Conservation (phyloP, 2,888 invertebrate genomes). For the Tribolium freemani region DNA sequence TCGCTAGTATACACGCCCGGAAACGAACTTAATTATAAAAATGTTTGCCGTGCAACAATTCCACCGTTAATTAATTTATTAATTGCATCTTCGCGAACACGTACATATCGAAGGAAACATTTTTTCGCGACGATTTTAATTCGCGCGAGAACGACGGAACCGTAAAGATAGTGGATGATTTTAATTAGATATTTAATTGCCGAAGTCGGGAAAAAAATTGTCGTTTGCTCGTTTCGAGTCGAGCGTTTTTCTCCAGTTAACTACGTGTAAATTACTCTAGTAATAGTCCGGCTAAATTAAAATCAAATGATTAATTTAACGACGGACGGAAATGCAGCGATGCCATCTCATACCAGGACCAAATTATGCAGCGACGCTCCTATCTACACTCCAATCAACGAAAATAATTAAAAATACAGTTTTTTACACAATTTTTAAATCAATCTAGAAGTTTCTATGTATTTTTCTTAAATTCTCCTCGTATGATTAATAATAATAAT, state of each 20-base stretch:
- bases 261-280: constrained; percentile 65
- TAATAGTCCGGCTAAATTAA: constrained; percentile 65
- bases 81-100: constrained; percentile 20
- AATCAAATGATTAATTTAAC: constrained; percentile 67
- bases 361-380: neutral
- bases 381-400: neutral
- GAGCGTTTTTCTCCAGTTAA: constrained; percentile 60
- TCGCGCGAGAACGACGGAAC: constrained; percentile 8
- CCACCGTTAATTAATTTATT: constrained; percentile 36
- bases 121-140: no score
- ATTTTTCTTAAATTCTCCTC: no score
- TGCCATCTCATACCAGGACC: constrained; percentile 50
- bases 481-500: no score
- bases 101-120: neutral
- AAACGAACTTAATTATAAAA: constrained; percentile 48
- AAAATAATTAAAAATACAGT: no score
- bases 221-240: constrained; percentile 60
- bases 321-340: constrained; percentile 63
- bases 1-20: constrained; percentile 35
- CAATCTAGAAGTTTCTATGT: no score
- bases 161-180: constrained; percentile 61
- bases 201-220: constrained; percentile 59
- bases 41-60: constrained; percentile 39
- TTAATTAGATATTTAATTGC: constrained; percentile 65
- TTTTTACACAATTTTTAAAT: no score